Base-by-base conservation (phyloP, 2,888 invertebrate species). In the Lysandra bellargus region DNA sequence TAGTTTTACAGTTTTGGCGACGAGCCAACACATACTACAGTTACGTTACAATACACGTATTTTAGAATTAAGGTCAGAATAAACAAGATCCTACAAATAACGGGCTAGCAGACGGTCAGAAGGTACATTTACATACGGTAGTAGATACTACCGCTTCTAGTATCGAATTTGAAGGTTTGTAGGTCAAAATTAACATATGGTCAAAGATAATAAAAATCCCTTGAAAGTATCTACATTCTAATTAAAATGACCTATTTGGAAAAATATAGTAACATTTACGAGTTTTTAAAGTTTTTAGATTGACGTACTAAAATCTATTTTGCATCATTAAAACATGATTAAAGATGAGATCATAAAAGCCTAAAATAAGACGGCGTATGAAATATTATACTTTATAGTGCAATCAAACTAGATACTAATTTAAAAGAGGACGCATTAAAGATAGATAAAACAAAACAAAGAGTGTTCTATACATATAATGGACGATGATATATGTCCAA, bases 51-150 rank as follows among this genome's bases (percentile, higher is more conserved):
- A 76, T 76, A 76, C 33, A 14, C 33, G 76, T 76, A 76, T 76
- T 76, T 76, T 76, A 53, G 76, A 76, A 76, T 76, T 76, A 76
- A 76, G 76, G 76, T 76, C 76, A 76, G 76, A 76, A 76, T 76
- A 76, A 76, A 76, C 76, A 57, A 37, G 76, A 76, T 76, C 33
- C 76, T 76, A 76, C 17, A 76, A 76, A 76, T 76, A 76, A 76
- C 76, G 76, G 76, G 7, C 75, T n/a, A 4, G 57, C 17, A 14
- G 57, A 37, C 76, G 57, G 53, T 53, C 33, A 33, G 49, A 23
- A 23, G 30, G 75, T 44, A 37, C 69, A 69, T 69, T 69, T 69
- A 37, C 33, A 69, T 69, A 69, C 30, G 3, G 23, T 53, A 53
- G 53, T 57, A 57, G 61, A 61, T 61, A 69, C 33, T 23, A 61